Percentiles rank a stretch among this genome's conserved stretches.
Evolutionary conservation across 2,113 vertebrate species (phyloP).

Genomic region (Zosterops borbonicus): DNA sequence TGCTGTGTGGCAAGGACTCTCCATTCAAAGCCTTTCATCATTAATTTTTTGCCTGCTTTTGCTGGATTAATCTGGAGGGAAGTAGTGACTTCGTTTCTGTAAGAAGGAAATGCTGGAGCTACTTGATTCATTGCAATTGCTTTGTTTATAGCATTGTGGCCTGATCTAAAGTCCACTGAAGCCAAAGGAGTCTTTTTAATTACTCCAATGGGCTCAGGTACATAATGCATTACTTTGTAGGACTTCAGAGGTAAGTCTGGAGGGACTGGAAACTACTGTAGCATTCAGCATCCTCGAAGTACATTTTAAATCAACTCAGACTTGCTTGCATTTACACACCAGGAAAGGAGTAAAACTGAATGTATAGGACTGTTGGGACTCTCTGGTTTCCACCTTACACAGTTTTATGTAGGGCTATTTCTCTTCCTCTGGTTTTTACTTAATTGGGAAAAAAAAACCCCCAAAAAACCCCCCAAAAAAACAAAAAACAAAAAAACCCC

Average conservation of each 20-base stretch:
- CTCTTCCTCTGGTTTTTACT: neutral
- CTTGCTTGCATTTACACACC: neutral
- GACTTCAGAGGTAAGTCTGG: slow-evolving; percentile 51
- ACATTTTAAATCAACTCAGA: neutral
- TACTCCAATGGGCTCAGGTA: slow-evolving; percentile 13
- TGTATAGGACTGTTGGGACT: neutral
- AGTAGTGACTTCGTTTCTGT: neutral
- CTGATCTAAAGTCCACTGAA: slow-evolving; percentile 57
- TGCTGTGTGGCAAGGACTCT: neutral
- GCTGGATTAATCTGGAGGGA: neutral
- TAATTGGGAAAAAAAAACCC: neutral
- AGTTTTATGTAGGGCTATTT: neutral
- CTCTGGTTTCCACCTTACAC: neutral
- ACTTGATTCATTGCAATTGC: neutral
- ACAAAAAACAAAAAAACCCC: too few species aligned
- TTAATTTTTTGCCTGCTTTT: neutral
- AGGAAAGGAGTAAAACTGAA: neutral
- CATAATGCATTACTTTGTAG: slow-evolving; percentile 26
- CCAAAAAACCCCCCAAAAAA: neutral
- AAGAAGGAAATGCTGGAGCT: neutral
- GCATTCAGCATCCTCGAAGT: neutral
- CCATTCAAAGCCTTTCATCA: neutral
- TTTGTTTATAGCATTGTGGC: slow-evolving; percentile 54
- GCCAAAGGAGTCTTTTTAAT: neutral
- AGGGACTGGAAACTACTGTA: neutral